Percentiles rank a stretch among this genome's conserved stretches.
Conservation (phyloP, 2,113 vertebrate genomes). For the Rhadina sibilatrix region DNA sequence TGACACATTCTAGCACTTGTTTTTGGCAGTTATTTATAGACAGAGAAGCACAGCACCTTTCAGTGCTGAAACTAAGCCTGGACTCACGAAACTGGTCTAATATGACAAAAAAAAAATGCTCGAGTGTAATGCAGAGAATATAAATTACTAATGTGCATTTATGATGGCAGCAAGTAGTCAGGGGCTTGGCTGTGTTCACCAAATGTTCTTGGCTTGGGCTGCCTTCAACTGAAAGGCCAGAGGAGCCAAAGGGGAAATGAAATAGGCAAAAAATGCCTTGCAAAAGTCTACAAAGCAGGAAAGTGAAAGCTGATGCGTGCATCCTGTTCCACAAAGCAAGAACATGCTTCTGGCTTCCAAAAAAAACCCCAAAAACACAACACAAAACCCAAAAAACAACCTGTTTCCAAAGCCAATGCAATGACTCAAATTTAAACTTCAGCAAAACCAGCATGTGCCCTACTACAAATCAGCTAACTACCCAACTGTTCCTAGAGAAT, state of each 20-base stretch:
- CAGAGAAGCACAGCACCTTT: not conserved
- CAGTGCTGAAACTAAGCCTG: not conserved
- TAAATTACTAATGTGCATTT: not conserved
- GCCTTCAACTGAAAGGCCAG: not conserved
- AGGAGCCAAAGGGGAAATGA: not conserved
- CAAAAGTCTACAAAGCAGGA: not conserved
- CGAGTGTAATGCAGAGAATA: not conserved
- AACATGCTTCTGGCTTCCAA: not conserved
- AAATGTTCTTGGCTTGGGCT: not conserved
- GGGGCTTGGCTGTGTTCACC: not conserved
- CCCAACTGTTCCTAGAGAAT: not conserved
- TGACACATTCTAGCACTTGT: not conserved
- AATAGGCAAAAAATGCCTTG: not conserved
- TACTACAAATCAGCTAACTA: not conserved
- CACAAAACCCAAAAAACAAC: too few relatives aligned
- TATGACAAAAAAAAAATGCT: not conserved
- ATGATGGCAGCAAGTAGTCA: not conserved
- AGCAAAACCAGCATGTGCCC: not conserved
- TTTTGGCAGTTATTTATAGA: conserved; percentile 3
- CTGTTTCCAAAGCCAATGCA: not conserved
- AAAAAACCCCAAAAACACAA: not conserved
- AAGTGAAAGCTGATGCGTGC: not conserved
- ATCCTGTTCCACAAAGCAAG: not conserved
- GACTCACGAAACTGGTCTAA: not conserved
- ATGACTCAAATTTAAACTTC: not conserved